Evolutionary conservation across 2,797 vertebrate species (phyloP), one percentile per base, ranked within the genome.

Genomic region (Onychomys leucogaster): DNA sequence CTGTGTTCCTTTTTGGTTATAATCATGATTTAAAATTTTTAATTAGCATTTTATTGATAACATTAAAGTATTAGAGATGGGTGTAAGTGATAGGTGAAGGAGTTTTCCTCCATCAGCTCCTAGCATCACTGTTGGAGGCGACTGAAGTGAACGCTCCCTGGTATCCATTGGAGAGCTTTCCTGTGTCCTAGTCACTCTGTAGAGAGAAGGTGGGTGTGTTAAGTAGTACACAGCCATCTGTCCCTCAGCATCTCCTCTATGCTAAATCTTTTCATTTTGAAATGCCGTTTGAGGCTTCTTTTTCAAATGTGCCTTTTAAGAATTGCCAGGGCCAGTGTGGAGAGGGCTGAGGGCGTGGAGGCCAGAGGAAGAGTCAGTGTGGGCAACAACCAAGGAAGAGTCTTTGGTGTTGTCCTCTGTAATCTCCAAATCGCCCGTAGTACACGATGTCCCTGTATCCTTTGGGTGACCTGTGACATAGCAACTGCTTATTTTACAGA

Each of bases 281-380:
- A 89, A 67, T 73, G 41, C 34, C 83, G 12, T 71, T 89, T 90
- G 73, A 63, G 75, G n/a, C 49, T 95, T 82, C 52, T 81, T 91
- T 96, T 90, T 77, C 80, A 96, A 91, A 86, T 34, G 13, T 88
- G 37, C 46, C 84, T 91, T 97, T 96, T 88, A 75, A 96, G 91
- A 88, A n/a, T 23, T 96, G 94, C 84, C 92, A 91, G 83, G 32
- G 63, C 52, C 67, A 82, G 84, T 25, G 2, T 7, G 78, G 71
- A 6, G 63, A 77, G 23, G 57, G 85, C 19, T 89, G 43, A 83
- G 34, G n/a, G 37, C 3, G 2, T 75, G 57, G 80, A 81, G n/a
- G 16, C 6, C n/a, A 21, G 7, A 16, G 21, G 73, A 65, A 65
- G 61, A 76, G 67, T 63, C 34, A 59, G 63, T 94, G 57, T 75